Evolutionary conservation across 2,888 invertebrate genomes (phyloP).

Genomic region (Psylliodes chrysocephalus): DNA sequence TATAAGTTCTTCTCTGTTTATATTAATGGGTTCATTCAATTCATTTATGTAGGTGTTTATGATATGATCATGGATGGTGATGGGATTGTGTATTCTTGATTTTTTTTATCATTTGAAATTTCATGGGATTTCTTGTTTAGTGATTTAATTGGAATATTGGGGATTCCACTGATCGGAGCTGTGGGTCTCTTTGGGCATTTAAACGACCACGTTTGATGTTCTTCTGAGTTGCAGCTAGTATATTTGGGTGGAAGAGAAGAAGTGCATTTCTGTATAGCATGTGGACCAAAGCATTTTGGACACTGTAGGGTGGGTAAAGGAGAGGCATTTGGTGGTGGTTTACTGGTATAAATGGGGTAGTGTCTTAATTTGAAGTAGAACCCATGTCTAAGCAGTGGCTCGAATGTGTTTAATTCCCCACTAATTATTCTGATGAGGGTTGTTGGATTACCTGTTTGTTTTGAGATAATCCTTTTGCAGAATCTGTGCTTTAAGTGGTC

Average conservation of each 20-base stretch:
- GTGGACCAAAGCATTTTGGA: not conserved
- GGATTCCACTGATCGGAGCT: conserved; percentile 29
- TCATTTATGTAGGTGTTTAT: conserved; percentile 20
- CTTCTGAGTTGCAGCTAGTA: conserved; percentile 20
- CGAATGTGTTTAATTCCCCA: no score
- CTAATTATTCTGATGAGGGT: no score
- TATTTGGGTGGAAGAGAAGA: conserved; percentile 27
- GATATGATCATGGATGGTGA: conserved; percentile 19
- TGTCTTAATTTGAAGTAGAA: no score
- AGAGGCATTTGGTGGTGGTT: no score
- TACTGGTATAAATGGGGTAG: no score
- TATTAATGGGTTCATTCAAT: conserved; percentile 17
- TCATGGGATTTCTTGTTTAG: conserved; percentile 24
- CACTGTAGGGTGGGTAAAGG: no score
- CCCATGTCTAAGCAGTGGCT: no score
- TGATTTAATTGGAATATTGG: conserved; percentile 21
- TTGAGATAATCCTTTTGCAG: no score
- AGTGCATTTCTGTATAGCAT: not conserved
- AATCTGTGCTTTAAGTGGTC: no score
- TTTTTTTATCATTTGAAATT: conserved; percentile 7
- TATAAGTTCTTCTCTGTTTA: conserved; percentile 1
- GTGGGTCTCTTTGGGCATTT: conserved; percentile 33
- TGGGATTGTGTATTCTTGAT: conserved; percentile 15
- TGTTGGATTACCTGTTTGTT: no score
- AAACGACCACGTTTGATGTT: conserved; percentile 30